phyloP scores from a whole-genome alignment of 2,113 vertebrate species.

The Mastomys natalensis region DNA sequence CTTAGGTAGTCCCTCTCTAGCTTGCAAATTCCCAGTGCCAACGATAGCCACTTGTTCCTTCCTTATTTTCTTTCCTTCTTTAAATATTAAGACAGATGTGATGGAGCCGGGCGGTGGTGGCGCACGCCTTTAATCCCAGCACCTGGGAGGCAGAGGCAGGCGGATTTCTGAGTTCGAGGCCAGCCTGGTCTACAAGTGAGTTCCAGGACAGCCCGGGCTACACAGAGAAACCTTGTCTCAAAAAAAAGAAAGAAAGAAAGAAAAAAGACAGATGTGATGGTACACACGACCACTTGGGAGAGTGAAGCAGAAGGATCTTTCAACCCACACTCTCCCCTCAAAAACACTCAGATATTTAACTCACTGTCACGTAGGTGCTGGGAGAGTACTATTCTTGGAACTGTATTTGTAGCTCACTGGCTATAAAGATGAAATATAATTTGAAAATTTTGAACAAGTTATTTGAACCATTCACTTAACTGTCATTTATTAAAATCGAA shows the following conservation, averaged over 20 bases:
- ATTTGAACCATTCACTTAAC: constrained; percentile 55
- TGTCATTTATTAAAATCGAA: background rate
- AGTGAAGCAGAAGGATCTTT: background rate
- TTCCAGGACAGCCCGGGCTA: too few species aligned
- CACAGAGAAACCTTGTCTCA: too few species aligned
- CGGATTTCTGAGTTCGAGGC: too few species aligned
- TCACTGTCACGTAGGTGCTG: background rate
- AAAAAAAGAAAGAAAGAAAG: too few species aligned
- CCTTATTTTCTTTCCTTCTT: background rate
- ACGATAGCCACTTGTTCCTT: background rate
- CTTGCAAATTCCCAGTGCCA: background rate
- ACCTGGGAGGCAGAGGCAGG: too few species aligned
- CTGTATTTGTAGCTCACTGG: background rate
- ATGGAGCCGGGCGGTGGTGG: too few species aligned
- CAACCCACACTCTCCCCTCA: too few species aligned
- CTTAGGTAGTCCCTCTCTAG: background rate
- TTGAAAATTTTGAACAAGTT: background rate
- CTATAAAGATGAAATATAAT: constrained; percentile 40
- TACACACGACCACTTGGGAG: background rate
- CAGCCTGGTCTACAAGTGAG: too few species aligned
- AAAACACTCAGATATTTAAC: background rate
- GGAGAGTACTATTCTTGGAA: background rate
- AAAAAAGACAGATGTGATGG: background rate
- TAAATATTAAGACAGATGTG: background rate
- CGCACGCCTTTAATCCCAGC: too few species aligned